A percentile compares a stretch with the other conserved stretches of the same genome.
Evolutionary conservation across 2,113 vertebrate genomes (phyloP).

Genomic region (Amazona vittata): DNA sequence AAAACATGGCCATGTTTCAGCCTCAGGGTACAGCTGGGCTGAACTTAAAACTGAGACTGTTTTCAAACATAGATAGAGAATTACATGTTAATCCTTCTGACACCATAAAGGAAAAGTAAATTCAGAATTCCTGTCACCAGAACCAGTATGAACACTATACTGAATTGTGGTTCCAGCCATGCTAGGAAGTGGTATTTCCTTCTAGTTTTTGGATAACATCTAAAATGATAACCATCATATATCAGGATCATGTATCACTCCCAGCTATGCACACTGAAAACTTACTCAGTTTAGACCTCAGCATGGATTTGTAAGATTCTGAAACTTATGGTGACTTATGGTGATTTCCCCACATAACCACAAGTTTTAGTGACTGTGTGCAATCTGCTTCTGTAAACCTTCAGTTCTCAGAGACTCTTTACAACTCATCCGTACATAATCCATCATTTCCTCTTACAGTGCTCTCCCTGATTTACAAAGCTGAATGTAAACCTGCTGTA

Average conservation of each 20-base stretch:
- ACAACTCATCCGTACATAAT: neutral
- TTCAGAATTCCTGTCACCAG: neutral
- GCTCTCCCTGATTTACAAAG: neutral
- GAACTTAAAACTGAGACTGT: conserved; percentile 45
- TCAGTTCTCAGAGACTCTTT: neutral
- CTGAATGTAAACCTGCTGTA: neutral
- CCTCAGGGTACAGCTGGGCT: conserved; percentile 50
- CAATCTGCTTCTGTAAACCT: neutral
- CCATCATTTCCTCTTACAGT: neutral
- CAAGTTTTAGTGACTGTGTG: neutral
- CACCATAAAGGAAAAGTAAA: neutral
- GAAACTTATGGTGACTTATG: neutral
- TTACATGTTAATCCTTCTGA: conserved; percentile 2
- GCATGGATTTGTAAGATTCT: neutral
- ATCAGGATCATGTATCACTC: neutral
- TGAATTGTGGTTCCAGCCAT: neutral
- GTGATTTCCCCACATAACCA: neutral
- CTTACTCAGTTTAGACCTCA: neutral
- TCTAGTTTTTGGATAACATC: neutral
- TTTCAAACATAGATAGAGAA: conserved; percentile 48
- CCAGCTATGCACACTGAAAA: neutral
- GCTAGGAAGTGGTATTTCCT: neutral
- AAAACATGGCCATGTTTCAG: conserved; percentile 66
- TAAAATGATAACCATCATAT: neutral
- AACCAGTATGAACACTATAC: neutral